These are phyloP conservation scores for Florisuga fusca DNA, from an alignment of 2,797 vertebrate species.

Conservation along the genomic window DNA sequence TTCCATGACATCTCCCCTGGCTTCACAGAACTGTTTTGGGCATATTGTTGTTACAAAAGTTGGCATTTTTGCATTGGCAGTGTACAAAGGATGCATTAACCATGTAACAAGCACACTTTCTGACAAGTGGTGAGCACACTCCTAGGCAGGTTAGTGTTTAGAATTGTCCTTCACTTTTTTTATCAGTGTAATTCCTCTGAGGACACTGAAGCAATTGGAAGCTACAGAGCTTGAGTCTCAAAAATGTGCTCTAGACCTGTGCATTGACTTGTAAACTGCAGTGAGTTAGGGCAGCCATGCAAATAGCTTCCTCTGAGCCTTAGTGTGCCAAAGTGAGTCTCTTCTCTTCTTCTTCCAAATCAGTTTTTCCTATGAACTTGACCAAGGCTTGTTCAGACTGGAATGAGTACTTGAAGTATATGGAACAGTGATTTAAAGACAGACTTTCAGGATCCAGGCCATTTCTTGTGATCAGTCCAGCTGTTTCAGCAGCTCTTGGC, in stretches of 20 bases:
- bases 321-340: neutral
- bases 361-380: neutral
- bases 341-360: neutral
- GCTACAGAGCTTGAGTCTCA: neutral
- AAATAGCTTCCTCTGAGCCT: neutral
- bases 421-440: neutral
- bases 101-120: neutral
- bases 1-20: neutral
- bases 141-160: fast-evolving
- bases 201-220: neutral
- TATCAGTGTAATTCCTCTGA: fast-evolving
- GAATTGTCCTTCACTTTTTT: neutral
- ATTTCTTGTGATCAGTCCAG: neutral
- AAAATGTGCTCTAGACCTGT: neutral
- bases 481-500: neutral
- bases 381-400: neutral
- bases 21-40: neutral
- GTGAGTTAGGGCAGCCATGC: neutral
- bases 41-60: neutral
- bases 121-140: neutral
- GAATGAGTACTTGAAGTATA: neutral
- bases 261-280: neutral
- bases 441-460: neutral
- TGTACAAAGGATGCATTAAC: neutral
- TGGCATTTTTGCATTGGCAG: neutral